Conservation (phyloP, 2,888 invertebrate genomes). For the Lissocephala sabroskyi region DNA sequence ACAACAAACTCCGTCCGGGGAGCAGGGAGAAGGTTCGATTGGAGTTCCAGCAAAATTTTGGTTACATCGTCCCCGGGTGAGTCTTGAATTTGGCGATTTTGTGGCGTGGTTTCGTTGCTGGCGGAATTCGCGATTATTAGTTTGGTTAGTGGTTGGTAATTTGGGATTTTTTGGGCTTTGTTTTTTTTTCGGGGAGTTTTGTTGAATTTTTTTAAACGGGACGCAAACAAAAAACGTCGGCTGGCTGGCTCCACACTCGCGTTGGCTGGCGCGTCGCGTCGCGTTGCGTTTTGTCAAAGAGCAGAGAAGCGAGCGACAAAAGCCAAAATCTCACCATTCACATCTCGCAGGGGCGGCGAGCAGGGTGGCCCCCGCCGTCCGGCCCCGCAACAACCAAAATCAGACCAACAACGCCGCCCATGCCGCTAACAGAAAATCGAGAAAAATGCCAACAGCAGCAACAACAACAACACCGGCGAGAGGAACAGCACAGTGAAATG, state of each 20-base stretch:
- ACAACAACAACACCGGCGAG: conserved; percentile 19
- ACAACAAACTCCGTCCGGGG: background rate
- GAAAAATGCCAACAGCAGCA: conserved; percentile 19
- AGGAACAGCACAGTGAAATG: conserved; percentile 46
- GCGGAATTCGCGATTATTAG: conserved; percentile 42
- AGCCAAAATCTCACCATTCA: conserved; percentile 61
- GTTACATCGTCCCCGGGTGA: background rate
- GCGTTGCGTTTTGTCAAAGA: conserved; percentile 67
- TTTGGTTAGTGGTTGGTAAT: conserved; percentile 2
- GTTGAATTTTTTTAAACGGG: conserved; percentile 24
- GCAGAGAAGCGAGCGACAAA: conserved; percentile 58
- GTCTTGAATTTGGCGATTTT: no score
- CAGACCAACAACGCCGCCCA: conserved; percentile 23
- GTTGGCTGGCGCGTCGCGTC: conserved; percentile 45
- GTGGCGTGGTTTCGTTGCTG: conserved; percentile 14
- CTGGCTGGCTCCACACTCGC: conserved; percentile 64
- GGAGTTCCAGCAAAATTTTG: background rate
- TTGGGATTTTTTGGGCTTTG: conserved; percentile 4
- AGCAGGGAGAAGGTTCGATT: no score
- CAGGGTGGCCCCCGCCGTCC: no score
- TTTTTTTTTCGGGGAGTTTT: conserved; percentile 10
- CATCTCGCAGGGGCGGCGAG: conserved; percentile 47
- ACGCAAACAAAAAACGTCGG: conserved; percentile 60
- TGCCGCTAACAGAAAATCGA: conserved; percentile 42
- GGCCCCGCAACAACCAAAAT: conserved; percentile 53